Evolutionary conservation across 2,888 invertebrate genomes (phyloP).

Genomic region (Neoscelio sp.): DNA sequence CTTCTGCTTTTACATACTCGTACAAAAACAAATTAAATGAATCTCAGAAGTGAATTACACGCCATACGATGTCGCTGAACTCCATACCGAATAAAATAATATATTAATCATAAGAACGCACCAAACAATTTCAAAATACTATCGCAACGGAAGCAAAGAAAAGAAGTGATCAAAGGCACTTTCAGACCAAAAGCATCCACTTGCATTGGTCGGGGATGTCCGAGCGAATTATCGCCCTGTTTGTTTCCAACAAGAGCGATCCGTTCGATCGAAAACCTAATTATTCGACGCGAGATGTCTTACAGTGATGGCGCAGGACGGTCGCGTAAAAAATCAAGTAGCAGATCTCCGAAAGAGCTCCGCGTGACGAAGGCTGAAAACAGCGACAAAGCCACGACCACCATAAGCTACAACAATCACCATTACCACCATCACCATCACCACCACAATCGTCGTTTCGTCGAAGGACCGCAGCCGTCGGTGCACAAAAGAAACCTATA

Average conservation of each 20-base stretch:
- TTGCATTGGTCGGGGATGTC: slow-evolving; percentile 49
- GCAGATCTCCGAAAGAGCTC: slow-evolving; percentile 83
- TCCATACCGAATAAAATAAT: too few species aligned
- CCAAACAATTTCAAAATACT: too few species aligned
- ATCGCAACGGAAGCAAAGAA: too few species aligned
- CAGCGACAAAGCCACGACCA: slow-evolving; percentile 80
- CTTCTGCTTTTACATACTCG: too few species aligned
- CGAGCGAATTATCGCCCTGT: slow-evolving; percentile 32
- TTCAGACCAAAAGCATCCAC: too few species aligned
- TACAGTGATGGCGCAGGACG: slow-evolving; percentile 83
- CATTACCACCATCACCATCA: slow-evolving; percentile 75
- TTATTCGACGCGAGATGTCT: slow-evolving; percentile 79
- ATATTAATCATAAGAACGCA: too few species aligned
- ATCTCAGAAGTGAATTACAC: too few species aligned
- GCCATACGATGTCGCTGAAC: too few species aligned
- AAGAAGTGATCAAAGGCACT: too few species aligned
- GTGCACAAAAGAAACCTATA: slow-evolving; percentile 95
- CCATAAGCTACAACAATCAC: slow-evolving; percentile 77
- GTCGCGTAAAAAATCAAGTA: slow-evolving; percentile 83
- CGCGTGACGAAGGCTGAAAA: slow-evolving; percentile 81
- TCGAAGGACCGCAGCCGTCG: slow-evolving; percentile 86
- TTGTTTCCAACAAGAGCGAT: slow-evolving; percentile 30
- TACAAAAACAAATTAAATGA: too few species aligned
- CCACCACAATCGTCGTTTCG: slow-evolving; percentile 74
- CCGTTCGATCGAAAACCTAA: slow-evolving; percentile 5